Evolutionary conservation across 2,113 vertebrate species (phyloP).

Genomic region (Ailuropoda melanoleuca): DNA sequence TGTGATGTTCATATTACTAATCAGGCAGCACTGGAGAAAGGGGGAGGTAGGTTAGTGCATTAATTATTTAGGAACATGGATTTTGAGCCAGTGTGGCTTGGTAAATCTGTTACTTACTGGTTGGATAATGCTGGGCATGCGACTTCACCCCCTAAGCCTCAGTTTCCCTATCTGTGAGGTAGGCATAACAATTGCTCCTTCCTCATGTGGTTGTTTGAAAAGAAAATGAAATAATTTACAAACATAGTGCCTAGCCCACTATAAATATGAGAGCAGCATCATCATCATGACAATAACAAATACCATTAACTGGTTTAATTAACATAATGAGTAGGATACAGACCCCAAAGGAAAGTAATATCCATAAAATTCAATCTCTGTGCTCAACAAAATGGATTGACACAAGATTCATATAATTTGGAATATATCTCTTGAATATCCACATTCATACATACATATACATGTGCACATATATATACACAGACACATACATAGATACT

Average conservation of each 20-base stretch:
- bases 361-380: background rate
- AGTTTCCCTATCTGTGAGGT: background rate
- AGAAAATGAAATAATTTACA: slow-evolving; percentile 13
- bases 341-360: background rate
- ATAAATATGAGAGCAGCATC: background rate
- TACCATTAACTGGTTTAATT: background rate
- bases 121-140: background rate
- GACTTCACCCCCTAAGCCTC: background rate
- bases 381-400: background rate
- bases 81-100: background rate
- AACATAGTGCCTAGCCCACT: background rate
- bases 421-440: slow-evolving; percentile 1
- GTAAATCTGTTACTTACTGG: background rate
- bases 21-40: background rate
- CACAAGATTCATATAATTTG: slow-evolving; percentile 15
- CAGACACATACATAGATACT: background rate
- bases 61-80: background rate
- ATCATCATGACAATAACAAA: background rate
- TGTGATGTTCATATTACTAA: background rate
- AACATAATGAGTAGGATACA: background rate
- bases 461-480: background rate
- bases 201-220: background rate
- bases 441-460: background rate
- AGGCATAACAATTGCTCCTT: background rate
- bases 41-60: background rate